Evolutionary conservation across 2,113 vertebrate species (phyloP).

Genomic region (Lepisosteus osseus): DNA sequence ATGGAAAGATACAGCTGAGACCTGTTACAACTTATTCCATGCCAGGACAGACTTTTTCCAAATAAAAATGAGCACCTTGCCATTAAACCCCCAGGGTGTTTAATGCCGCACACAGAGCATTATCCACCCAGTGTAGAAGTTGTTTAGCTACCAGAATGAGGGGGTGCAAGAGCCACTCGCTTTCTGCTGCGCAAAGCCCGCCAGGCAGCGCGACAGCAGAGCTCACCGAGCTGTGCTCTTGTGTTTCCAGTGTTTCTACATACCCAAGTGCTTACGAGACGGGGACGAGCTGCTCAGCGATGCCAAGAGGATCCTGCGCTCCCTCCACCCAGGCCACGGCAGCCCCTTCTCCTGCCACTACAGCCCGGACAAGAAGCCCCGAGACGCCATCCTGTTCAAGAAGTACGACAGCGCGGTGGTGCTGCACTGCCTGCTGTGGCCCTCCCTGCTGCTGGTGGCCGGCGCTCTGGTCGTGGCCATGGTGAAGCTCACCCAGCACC

Average conservation of each 20-base stretch:
- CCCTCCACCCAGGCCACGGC: slow-evolving; percentile 46
- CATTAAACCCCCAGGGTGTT: no score
- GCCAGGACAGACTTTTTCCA: no score
- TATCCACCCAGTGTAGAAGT: no score
- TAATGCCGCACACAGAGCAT: no score
- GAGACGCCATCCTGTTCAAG: slow-evolving; percentile 56
- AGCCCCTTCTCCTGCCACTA: slow-evolving; percentile 51
- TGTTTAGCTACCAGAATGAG: not conserved
- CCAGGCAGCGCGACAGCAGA: no score
- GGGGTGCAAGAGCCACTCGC: not conserved
- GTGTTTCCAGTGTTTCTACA: slow-evolving; percentile 72
- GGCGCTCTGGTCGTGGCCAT: slow-evolving; percentile 70
- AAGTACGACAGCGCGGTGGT: slow-evolving; percentile 48
- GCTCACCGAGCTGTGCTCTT: no score
- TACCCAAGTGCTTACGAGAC: slow-evolving; percentile 66
- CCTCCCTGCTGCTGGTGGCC: slow-evolving; percentile 65
- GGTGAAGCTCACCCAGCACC: slow-evolving; percentile 69
- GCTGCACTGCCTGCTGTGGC: slow-evolving; percentile 69
- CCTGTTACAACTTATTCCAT: no score
- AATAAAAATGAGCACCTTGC: no score
- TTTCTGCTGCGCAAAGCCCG: not conserved
- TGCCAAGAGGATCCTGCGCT: slow-evolving; percentile 54
- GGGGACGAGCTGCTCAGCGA: slow-evolving; percentile 49
- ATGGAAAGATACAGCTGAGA: no score
- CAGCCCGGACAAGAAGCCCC: slow-evolving; percentile 34